Percentiles rank a stretch among this genome's conserved stretches.
Evolutionary conservation across 2,797 vertebrate species (phyloP).

Genomic region (Rhabdophis nuchalis): DNA sequence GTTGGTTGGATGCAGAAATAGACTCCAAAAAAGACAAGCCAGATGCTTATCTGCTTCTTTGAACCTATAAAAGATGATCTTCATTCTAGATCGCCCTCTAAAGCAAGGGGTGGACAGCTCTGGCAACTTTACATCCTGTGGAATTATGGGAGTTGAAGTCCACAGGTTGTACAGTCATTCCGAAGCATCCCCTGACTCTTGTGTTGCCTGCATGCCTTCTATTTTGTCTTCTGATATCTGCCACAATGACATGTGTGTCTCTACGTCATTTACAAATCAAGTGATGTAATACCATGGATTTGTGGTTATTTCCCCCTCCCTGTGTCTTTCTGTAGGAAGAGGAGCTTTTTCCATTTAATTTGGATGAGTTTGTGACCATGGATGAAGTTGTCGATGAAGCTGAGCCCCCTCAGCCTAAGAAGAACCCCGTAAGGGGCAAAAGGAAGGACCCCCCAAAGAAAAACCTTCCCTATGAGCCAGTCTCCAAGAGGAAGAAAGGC

Average conservation of each 20-base stretch:
- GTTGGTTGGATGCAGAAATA: background rate
- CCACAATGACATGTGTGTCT: background rate
- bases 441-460: constrained; percentile 59
- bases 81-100: background rate
- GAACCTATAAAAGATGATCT: background rate
- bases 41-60: background rate
- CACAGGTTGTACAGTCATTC: background rate
- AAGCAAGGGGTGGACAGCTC: background rate
- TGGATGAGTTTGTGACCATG: constrained; percentile 90
- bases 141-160: background rate
- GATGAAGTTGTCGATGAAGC: constrained; percentile 83
- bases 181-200: background rate
- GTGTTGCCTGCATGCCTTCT: background rate
- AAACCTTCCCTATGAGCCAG: constrained; percentile 31
- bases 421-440: constrained; percentile 59
- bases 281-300: background rate
- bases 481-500: constrained; percentile 64
- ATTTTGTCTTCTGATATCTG: background rate
- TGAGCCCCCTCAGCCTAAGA: constrained; percentile 46
- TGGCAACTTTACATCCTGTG: background rate
- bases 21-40: background rate
- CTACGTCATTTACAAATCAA: background rate
- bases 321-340: constrained; percentile 53
- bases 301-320: too few species aligned
- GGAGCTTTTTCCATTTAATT: constrained; percentile 74